phyloP scores from a whole-genome alignment of 2,113 vertebrate genomes.

The Rhabdornis inornatus region DNA sequence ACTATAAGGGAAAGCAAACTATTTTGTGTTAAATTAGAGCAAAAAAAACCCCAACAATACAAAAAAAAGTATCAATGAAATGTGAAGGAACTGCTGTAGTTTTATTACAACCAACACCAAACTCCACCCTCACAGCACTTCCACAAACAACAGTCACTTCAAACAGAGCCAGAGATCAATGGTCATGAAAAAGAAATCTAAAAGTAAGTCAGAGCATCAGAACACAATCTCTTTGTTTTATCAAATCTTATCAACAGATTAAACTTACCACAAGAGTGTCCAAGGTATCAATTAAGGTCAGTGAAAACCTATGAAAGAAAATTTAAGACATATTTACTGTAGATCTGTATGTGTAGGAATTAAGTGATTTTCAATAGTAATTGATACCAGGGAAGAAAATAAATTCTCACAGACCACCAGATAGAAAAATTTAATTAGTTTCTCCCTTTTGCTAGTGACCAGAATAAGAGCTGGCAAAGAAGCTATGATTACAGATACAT shows the following conservation, averaged over 20 bases:
- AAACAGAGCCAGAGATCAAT: not conserved
- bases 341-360: not conserved
- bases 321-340: conserved; percentile 5
- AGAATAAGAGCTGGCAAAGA: not conserved
- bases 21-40: not conserved
- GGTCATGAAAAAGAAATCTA: not conserved
- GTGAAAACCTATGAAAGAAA: conserved; percentile 84
- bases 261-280: conserved; percentile 94
- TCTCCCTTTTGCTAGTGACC: not conserved
- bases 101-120: not conserved
- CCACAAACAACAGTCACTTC: not conserved
- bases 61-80: not conserved
- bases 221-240: not conserved
- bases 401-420: not conserved
- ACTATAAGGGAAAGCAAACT: not conserved
- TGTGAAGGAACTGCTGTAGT: not conserved
- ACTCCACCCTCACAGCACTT: not conserved
- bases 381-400: not conserved
- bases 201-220: not conserved
- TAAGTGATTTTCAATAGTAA: not conserved
- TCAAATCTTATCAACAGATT: not conserved
- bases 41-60: not conserved
- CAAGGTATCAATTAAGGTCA: conserved; percentile 96
- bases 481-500: not conserved
- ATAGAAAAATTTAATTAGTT: not conserved